Conservation (phyloP, 2,888 invertebrate genomes). For the Drosophila borealis region DNA sequence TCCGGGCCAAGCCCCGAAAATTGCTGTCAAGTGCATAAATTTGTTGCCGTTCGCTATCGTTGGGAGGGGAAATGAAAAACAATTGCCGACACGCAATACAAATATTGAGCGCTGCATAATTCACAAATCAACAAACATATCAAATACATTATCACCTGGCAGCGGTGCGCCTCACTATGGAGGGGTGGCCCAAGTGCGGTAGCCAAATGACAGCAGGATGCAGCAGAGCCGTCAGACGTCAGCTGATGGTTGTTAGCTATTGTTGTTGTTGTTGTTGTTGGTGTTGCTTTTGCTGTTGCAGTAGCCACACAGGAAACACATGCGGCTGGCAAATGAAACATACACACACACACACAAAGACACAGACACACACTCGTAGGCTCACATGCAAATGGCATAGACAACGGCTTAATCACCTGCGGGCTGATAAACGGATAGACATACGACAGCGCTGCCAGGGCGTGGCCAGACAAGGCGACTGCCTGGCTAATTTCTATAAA, state of each 20-base stretch:
- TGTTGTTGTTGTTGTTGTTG: slow-evolving; percentile 22
- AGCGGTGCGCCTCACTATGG: slow-evolving; percentile 4
- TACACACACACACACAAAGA: slow-evolving; percentile 15
- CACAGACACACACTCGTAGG: slow-evolving; percentile 16
- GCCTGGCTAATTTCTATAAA: slow-evolving; percentile 78
- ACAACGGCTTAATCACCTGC: slow-evolving; percentile 81
- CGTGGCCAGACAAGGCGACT: slow-evolving; percentile 58
- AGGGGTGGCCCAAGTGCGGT: slow-evolving; percentile 57
- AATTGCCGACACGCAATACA: slow-evolving; percentile 26
- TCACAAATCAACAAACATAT: slow-evolving; percentile 57
- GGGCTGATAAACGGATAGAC: slow-evolving; percentile 70
- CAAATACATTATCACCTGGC: slow-evolving; percentile 62
- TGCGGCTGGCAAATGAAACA: slow-evolving; percentile 13
- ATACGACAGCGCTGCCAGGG: slow-evolving; percentile 42
- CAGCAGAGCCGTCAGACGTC: slow-evolving; percentile 47
- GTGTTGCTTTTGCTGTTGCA: background rate
- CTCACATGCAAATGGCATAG: slow-evolving; percentile 34
- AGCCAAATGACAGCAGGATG: slow-evolving; percentile 79
- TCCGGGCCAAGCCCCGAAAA: slow-evolving; percentile 27
- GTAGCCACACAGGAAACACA: slow-evolving; percentile 37
- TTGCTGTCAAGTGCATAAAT: slow-evolving; percentile 23
- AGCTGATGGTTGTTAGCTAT: slow-evolving; percentile 20
- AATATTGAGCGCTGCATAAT: slow-evolving; percentile 26
- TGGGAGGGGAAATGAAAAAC: background rate
- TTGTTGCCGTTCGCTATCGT: background rate